Evolutionary conservation across 92 coral and sea anemone genomes (phyloP).

Genomic region (Epizoanthus rinbou): DNA sequence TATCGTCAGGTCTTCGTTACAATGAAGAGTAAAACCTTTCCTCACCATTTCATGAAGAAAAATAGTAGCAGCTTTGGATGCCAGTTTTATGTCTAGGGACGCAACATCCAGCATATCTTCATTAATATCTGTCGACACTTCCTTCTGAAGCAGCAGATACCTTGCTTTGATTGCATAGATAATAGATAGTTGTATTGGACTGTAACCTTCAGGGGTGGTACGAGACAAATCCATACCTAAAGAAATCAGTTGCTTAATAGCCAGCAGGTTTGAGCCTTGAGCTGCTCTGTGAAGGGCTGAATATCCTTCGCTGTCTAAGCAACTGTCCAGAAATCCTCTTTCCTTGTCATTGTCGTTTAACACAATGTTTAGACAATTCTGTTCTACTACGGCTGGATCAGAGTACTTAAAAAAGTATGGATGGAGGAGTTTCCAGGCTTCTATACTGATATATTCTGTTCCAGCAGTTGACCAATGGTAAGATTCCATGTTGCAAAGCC

Average conservation of each 20-base stretch:
- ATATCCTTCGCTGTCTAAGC: constrained; percentile 30
- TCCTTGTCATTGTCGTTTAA: background rate
- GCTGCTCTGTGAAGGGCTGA: constrained; percentile 30
- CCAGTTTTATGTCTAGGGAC: background rate
- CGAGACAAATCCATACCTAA: no score
- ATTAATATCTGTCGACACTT: no score
- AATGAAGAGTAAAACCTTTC: constrained; percentile 7
- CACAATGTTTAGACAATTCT: background rate
- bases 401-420: constrained; percentile 13
- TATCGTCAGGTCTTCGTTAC: background rate
- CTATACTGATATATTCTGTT: background rate
- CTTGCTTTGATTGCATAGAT: no score
- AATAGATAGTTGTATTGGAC: no score
- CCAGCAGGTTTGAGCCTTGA: constrained; percentile 21
- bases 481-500: background rate
- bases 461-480: background rate
- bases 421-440: background rate
- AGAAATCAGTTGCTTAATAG: background rate
- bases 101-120: background rate
- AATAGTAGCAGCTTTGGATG: constrained; percentile 2
- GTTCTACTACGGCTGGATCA: background rate
- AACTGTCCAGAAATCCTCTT: constrained; percentile 14
- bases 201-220: no score
- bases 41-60: background rate
- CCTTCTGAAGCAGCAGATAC: no score